These are phyloP conservation scores for Dendroctonus valens DNA, from an alignment of 1,140 invertebrate genomes.

Conservation along the genomic window DNA sequence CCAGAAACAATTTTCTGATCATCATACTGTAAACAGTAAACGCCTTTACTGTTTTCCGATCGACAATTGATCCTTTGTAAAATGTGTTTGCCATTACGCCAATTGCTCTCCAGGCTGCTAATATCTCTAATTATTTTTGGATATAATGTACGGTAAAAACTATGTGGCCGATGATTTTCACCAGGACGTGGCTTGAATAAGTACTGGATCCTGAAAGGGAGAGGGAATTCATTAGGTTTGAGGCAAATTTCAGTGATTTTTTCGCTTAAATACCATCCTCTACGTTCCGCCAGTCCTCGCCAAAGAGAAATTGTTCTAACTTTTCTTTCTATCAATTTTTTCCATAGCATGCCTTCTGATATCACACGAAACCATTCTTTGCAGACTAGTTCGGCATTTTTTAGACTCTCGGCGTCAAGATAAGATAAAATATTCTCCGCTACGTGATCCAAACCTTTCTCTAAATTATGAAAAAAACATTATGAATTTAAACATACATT, in stretches of 20 bases:
- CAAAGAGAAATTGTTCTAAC: constrained; percentile 93
- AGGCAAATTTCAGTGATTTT: neutral
- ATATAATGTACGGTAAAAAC: constrained; percentile 94
- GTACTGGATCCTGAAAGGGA: constrained; percentile 74
- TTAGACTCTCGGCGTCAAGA: constrained; percentile 92
- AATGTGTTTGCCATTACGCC: constrained; percentile 93
- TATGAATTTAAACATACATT: constrained; percentile 2
- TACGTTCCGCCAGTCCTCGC: constrained; percentile 91
- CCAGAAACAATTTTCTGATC: constrained; percentile 99
- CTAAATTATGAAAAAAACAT: constrained; percentile 56
- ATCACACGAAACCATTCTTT: constrained; percentile 97
- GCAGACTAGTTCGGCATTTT: constrained; percentile 93
- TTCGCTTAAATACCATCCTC: constrained; percentile 76
- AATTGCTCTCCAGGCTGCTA: constrained; percentile 96
- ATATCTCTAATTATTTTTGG: constrained; percentile 92
- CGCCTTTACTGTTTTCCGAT: constrained; percentile 97
- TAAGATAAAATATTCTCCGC: constrained; percentile 98
- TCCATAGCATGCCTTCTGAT: constrained; percentile 97
- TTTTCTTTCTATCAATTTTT: constrained; percentile 93
- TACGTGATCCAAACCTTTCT: constrained; percentile 96
- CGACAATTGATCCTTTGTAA: constrained; percentile 97
- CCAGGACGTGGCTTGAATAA: constrained; percentile 93
- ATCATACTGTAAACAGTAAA: constrained; percentile 99
- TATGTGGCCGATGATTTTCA: constrained; percentile 86
- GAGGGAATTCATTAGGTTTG: constrained; percentile 1